Conservation (phyloP, 2,888 invertebrate species). For the Encarsia formosa region DNA sequence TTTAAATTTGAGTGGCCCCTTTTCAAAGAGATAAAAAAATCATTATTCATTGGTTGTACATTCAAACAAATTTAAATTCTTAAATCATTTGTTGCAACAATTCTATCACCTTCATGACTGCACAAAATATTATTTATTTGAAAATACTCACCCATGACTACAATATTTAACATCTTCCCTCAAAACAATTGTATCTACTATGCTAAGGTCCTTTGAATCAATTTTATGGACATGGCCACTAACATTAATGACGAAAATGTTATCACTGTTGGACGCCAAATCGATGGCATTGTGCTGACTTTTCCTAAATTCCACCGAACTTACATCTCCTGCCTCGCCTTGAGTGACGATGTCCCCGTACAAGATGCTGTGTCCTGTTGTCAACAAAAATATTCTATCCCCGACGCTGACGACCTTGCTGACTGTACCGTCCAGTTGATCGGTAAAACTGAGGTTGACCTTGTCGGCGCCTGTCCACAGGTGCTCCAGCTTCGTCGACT, state of each 20-base stretch:
- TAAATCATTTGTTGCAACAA: too few species aligned
- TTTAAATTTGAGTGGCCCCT: too few species aligned
- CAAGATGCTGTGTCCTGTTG: constrained; percentile 50
- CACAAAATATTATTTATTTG: too few species aligned
- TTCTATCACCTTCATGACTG: too few species aligned
- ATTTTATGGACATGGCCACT: constrained; percentile 61
- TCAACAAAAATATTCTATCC: constrained; percentile 52
- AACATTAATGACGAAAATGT: constrained; percentile 60
- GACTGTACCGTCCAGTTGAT: constrained; percentile 42
- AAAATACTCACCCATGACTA: constrained; percentile 58
- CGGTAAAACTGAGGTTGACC: constrained; percentile 39
- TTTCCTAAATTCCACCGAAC: constrained; percentile 51
- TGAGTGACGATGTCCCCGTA: constrained; percentile 44
- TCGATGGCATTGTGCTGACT: constrained; percentile 59
- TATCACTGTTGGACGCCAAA: constrained; percentile 60
- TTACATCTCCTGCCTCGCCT: not conserved
- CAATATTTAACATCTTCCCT: constrained; percentile 65
- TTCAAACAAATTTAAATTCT: too few species aligned
- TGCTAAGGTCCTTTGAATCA: constrained; percentile 55
- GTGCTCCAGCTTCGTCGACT: constrained; percentile 34
- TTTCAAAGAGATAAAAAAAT: too few species aligned
- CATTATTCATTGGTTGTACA: too few species aligned
- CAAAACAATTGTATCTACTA: constrained; percentile 60
- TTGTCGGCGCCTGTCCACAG: constrained; percentile 46
- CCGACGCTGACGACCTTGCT: constrained; percentile 52